Base-by-base conservation (phyloP, 2,888 invertebrate species). In the Pseudanteris insignis region DNA sequence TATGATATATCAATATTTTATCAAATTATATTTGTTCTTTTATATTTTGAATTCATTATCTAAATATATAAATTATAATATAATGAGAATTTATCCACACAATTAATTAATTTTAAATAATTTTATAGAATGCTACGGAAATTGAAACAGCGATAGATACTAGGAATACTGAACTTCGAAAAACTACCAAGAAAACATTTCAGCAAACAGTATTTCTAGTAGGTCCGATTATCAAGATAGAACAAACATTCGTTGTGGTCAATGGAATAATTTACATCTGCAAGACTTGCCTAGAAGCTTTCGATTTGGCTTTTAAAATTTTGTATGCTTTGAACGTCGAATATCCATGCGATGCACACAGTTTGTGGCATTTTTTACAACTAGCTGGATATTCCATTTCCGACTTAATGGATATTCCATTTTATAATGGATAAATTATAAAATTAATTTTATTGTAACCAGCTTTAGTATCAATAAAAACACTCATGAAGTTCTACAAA, bases 271-370 rank as follows among this genome's bases (percentile, higher is more conserved):
- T 32, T 12, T 50, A 33, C 24, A 7, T 1, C 5, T 8, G 14
- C 3, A 33, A 21, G 7, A 32, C 50, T 7, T 40, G 32, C 24
- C 13, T 50, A 10, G 1, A 32, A 2, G 26, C 40, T 2, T 40
- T 50, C 8, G 40, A 50, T 32, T 26, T 40, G 15, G 38, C 40
- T 7, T 26, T 50, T n/a, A 50, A 38, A 15, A 26, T 14, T 2
- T 50, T 12, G n/a, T 33, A 9, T n/a, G 15, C 33, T 6, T 15
- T 50, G 6, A 14, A 40, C 14, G 37, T 29, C 8, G 26, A 14
- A 5, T 50, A 40, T 10, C 33, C 38, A 10, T 8, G n/a, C 10
- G 40, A 50, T 15, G 40, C 40, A 10, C 10, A 25, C 5, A 11
- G 24, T 14, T 4, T 50, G 7, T 50, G 40, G 40, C 14, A 15